These are phyloP conservation scores for Drosophila auraria DNA, from an alignment of 1,140 invertebrate species.

Conservation along the genomic window DNA sequence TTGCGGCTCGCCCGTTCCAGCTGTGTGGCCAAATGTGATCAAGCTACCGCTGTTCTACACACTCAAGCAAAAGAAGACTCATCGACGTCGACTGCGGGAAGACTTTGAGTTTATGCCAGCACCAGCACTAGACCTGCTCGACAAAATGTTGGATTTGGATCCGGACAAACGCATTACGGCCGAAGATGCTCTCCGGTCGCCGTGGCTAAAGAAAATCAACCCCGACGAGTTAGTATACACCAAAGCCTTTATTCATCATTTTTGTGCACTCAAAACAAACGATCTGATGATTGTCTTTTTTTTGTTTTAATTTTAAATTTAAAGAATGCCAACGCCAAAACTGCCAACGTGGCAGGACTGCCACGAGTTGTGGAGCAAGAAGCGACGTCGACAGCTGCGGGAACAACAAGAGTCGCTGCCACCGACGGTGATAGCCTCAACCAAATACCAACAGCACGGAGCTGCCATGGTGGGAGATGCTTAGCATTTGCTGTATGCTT, in stretches of 20 bases:
- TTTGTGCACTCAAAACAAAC: background rate
- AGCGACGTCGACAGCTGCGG: constrained; percentile 91
- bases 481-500: constrained; percentile 76
- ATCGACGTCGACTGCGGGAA: constrained; percentile 95
- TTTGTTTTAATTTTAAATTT: constrained; percentile 7
- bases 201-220: constrained; percentile 97
- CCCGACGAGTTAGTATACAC: constrained; percentile 92
- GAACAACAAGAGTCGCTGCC: constrained; percentile 87
- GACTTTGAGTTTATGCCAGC: constrained; percentile 97
- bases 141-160: constrained; percentile 98
- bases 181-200: constrained; percentile 95
- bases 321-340: constrained; percentile 92
- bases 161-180: constrained; percentile 97
- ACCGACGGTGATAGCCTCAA: constrained; percentile 64
- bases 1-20: constrained; percentile 98
- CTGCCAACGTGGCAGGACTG: constrained; percentile 99
- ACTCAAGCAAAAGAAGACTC: constrained; percentile 95
- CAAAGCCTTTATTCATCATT: background rate
- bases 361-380: constrained; percentile 99
- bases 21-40: constrained; percentile 99
- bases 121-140: constrained; percentile 95
- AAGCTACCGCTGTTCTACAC: constrained; percentile 96
- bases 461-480: constrained; percentile 72
- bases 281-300: constrained; percentile 28
- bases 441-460: constrained; percentile 87